Evolutionary conservation across 2,797 vertebrate species (phyloP), one percentile per base, ranked within the genome.

Genomic region (Sebastes jordani): DNA sequence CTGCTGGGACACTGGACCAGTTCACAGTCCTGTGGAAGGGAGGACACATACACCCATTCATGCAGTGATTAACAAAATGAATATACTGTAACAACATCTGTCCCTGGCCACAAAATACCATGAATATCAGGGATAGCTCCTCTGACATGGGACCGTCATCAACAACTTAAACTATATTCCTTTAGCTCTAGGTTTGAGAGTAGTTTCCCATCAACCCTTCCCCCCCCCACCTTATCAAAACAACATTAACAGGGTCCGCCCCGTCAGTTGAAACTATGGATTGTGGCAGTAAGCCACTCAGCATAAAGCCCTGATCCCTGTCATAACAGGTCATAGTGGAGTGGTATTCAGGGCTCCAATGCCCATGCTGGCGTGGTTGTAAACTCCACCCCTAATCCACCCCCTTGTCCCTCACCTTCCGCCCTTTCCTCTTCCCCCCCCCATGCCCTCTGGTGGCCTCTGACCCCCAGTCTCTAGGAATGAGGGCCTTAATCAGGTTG

Each of bases 11-110:
- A 99, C 18, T 96, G 94, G 73, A 95, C 91, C 89, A 96, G 86
- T 93, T 99, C 98, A 94, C 98, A 99, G 94, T 99, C 98, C 98
- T 99, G 89, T 76, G 74, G 80, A 86, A 89, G 63, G 83, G 64
- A 69, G 78, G 80, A 91, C 74, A 91, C 81, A 91, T 74, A 84
- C 71, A 87, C 74, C 42, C 76, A 77, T 86, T 93, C 84, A 91
- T 90, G 86, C 87, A 91, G 77, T 67, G 81, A 87, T 88, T 84
- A 89, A 87, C 84, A 85, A 89, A 89, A 69, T 87, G 83, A 86
- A 92, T 81, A 89, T 78, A 92, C 84, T 86, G 88, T 87, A 86
- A 88, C 86, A 91, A 90, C 84, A 88, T 90, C 75, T 89, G 83
- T 84, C 82, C 58, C 81, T 78, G 82, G 77, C 71, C 38, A 74